Percentiles rank a stretch among this genome's conserved stretches.
Conservation (phyloP, 2,113 vertebrate genomes). For the Centropus bengalensis region DNA sequence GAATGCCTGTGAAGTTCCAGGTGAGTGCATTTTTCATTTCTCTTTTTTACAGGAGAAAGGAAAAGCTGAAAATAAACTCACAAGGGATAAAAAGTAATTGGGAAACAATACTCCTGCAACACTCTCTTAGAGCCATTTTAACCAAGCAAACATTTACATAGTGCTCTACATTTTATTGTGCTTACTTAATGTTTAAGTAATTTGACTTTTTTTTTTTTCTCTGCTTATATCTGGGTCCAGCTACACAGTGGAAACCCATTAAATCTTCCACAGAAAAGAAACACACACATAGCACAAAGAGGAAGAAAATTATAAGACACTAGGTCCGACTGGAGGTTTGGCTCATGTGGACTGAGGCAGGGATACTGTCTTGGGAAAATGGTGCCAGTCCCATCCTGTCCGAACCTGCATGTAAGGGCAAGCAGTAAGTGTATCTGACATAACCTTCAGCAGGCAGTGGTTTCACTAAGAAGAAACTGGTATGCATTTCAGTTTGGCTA, state of each 20-base stretch:
- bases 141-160: neutral
- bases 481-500: neutral
- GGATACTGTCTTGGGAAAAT: neutral
- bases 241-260: neutral
- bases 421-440: neutral
- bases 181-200: neutral
- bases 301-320: neutral
- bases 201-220: neutral
- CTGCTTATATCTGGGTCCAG: neutral
- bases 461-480: neutral
- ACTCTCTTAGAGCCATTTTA: neutral
- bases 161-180: neutral
- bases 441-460: neutral
- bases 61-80: neutral
- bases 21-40: neutral
- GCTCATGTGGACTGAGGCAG: neutral
- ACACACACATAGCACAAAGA: neutral
- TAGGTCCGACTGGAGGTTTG: neutral
- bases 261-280: neutral
- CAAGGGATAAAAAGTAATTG: neutral
- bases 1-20: neutral
- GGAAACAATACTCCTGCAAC: neutral
- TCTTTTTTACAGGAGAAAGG: neutral
- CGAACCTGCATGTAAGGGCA: neutral
- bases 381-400: fast-evolving